Evolutionary conservation across 2,888 invertebrate genomes (phyloP).

Genomic region (Punctoribates punctum): DNA sequence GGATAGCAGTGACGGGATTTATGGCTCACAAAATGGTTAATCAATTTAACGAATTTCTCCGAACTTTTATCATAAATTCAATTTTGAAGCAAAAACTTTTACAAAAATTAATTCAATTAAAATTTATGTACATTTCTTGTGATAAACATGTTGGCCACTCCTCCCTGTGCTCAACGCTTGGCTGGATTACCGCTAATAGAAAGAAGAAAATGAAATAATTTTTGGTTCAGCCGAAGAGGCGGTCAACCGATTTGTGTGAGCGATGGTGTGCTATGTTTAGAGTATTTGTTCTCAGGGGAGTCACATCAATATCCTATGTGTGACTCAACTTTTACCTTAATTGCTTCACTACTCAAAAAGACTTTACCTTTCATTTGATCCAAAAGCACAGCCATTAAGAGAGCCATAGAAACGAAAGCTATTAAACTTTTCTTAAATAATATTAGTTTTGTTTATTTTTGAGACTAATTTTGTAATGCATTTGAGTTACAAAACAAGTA

Average conservation of each 20-base stretch:
- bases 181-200: neutral
- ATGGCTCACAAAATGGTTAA: too few species aligned
- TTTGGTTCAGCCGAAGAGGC: neutral
- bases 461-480: neutral
- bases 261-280: neutral
- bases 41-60: too few species aligned
- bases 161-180: neutral
- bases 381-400: neutral
- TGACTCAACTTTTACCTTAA: slow-evolving; percentile 5
- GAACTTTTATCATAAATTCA: too few species aligned
- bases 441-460: neutral
- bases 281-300: neutral
- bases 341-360: neutral
- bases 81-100: too few species aligned
- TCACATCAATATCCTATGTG: neutral
- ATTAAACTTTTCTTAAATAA: neutral
- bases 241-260: neutral
- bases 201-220: neutral
- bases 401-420: neutral
- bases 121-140: too few species aligned
- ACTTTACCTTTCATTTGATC: neutral
- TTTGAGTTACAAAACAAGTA: neutral
- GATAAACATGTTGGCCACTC: neutral
- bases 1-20: too few species aligned
- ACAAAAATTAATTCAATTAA: too few species aligned